phyloP scores from a whole-genome alignment of 2,797 vertebrate genomes.

The Scolopax bukidnonensis region DNA sequence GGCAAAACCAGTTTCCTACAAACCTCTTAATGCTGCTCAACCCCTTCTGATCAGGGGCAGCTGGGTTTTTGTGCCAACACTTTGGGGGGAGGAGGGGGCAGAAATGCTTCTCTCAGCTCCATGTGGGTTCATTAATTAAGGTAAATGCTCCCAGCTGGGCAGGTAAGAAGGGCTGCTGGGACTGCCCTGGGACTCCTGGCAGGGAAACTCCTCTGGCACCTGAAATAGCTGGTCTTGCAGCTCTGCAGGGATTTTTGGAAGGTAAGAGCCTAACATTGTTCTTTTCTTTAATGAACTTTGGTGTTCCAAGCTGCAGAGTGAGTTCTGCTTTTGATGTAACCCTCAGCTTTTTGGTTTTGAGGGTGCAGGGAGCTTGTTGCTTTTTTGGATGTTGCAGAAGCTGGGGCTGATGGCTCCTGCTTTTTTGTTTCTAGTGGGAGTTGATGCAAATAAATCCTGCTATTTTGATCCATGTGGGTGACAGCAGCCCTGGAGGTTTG shows the following conservation, averaged over 20 bases:
- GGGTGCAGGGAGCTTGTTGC: not conserved
- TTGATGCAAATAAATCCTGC: constrained; percentile 28
- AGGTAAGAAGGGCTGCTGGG: not conserved
- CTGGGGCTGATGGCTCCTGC: not conserved
- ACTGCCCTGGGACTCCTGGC: not conserved
- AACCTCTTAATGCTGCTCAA: not conserved
- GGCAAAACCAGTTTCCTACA: not conserved
- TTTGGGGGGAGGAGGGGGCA: not conserved
- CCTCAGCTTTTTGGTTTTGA: not conserved
- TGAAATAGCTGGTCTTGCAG: not conserved
- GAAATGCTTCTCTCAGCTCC: constrained; percentile 15
- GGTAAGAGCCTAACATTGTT: not conserved
- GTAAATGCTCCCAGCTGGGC: not conserved
- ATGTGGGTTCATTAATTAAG: not conserved
- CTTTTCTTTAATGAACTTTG: not conserved
- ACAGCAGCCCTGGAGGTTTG: constrained; percentile 42
- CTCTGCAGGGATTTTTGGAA: not conserved
- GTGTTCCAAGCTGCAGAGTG: not conserved
- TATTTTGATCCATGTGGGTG: constrained; percentile 44
- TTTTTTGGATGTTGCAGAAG: not conserved
- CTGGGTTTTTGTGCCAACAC: not conserved
- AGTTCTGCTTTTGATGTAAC: not conserved
- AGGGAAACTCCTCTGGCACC: not conserved
- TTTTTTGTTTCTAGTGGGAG: constrained; percentile 23
- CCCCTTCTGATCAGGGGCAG: not conserved